phyloP scores from a whole-genome alignment of 2,888 invertebrate species.

The Chrysina gloriosa region DNA sequence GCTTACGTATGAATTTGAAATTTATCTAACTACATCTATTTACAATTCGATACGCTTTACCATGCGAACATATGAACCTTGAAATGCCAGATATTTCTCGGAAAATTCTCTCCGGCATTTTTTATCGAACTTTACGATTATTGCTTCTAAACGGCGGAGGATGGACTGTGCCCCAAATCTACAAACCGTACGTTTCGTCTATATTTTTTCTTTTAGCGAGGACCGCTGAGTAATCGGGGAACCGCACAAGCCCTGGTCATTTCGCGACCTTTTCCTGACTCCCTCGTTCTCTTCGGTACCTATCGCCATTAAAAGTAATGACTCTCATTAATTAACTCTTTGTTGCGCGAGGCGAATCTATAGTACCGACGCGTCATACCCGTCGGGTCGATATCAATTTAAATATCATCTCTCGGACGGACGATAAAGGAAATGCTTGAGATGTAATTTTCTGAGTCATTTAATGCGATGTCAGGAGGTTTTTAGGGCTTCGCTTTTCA shows the following conservation, averaged over 20 bases:
- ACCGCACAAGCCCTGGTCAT: not conserved
- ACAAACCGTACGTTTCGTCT: not conserved
- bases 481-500: not conserved
- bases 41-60: too few species aligned
- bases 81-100: too few species aligned
- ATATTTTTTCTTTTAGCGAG: not conserved
- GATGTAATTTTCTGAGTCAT: conserved; percentile 28
- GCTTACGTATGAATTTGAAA: too few species aligned
- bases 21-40: too few species aligned
- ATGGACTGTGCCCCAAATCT: not conserved
- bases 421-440: conserved; percentile 31
- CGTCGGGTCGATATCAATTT: conserved; percentile 38
- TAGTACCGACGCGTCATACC: conserved; percentile 29
- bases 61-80: too few species aligned
- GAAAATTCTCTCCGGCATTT: too few species aligned
- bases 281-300: too few species aligned
- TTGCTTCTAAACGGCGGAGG: too few species aligned
- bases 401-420: conserved; percentile 29
- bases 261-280: too few species aligned
- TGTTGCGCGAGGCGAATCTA: conserved; percentile 39
- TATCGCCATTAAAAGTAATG: conserved; percentile 47
- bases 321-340: conserved; percentile 47
- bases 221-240: conserved; percentile 5
- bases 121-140: not conserved
- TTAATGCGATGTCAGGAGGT: not conserved